Evolutionary conservation across 2,113 vertebrate species (phyloP), one percentile per base, ranked within the genome.

Genomic region (Oncorhynchus masou): DNA sequence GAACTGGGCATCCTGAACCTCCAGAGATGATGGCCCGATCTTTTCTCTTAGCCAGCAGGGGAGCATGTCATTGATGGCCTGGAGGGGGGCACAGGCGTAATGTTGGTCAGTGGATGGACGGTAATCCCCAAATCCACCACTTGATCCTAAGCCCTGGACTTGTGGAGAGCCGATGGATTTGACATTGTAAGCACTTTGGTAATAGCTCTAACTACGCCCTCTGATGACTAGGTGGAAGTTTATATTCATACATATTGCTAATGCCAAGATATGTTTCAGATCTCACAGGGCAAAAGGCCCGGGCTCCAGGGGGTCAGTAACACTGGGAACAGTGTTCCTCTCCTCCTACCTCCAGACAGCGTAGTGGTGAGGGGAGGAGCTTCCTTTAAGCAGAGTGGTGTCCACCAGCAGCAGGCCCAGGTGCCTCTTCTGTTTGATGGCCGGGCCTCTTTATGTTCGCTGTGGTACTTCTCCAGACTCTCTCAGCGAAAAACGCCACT

Each of bases 361-460:
- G 79, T 22, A 93, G 81, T 0, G 94, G 93, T 20, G 94, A 96
- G 68, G 94, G 93, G 69, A 89, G 90, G 19, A 96, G 83, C 67
- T 91, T 94, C 57, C 85, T 88, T 94, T 96, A 20, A 96, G 87
- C 75, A 86, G 86, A 60, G 91, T 92, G 24, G 93, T 91, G 81
- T 96, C 94, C 54, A 97, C 92, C 13, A 96, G 85, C 75, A 97
- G 87, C 77, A 96, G 81, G 39, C 96, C 96, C 4, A 95, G 84
- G 25, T 91, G 84, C 71, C 87, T 94, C 76, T 84, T 92, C 75
- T 91, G 87, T 48, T 71, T 91, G 73, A 97, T 89, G 60, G 89
- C 88, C 4, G 11, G 8, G 92, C 91, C 9, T 96, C 92, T 31
- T 91, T 88, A 59, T 94, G 92, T 77, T 96, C 83, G 6, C 74